A percentile compares a stretch with the other conserved stretches of the same genome.
These are phyloP conservation scores for Ceratina calcarata DNA, from an alignment of 1,140 invertebrate genomes.

Conservation along the genomic window DNA sequence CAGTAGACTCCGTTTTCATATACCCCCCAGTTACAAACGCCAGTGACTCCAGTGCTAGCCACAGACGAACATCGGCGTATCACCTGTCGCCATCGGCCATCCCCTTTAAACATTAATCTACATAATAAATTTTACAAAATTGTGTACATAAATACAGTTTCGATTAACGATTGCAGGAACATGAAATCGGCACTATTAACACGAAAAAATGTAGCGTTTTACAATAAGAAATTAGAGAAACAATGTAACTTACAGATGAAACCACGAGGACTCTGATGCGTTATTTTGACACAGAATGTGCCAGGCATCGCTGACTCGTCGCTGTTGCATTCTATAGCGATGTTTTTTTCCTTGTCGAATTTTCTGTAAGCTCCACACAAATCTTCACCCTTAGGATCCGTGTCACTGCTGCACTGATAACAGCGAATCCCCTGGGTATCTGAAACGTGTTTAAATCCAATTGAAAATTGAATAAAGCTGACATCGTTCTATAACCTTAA, in stretches of 20 bases:
- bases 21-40: slow-evolving; percentile 96
- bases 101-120: slow-evolving; percentile 83
- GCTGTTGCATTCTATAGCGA: slow-evolving; percentile 93
- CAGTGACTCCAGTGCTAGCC: slow-evolving; percentile 93
- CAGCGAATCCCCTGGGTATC: slow-evolving; percentile 85
- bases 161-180: background rate
- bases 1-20: slow-evolving; percentile 95
- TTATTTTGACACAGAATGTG: slow-evolving; percentile 95
- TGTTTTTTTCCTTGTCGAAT: slow-evolving; percentile 90
- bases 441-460: slow-evolving; percentile 19
- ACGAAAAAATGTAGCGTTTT: background rate
- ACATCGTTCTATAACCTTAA: slow-evolving; percentile 16
- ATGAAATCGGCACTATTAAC: background rate
- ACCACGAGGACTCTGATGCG: slow-evolving; percentile 92
- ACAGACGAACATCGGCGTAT: slow-evolving; percentile 94
- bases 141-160: background rate
- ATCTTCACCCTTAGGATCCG: slow-evolving; percentile 86
- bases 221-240: background rate
- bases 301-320: slow-evolving; percentile 94
- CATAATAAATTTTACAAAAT: slow-evolving; percentile 84
- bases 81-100: slow-evolving; percentile 95
- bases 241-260: slow-evolving; percentile 90
- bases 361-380: slow-evolving; percentile 92
- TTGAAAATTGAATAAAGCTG: background rate
- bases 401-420: slow-evolving; percentile 92